Evolutionary conservation across 2,113 vertebrate genomes (phyloP).

Genomic region (Microcebus tavaratra): DNA sequence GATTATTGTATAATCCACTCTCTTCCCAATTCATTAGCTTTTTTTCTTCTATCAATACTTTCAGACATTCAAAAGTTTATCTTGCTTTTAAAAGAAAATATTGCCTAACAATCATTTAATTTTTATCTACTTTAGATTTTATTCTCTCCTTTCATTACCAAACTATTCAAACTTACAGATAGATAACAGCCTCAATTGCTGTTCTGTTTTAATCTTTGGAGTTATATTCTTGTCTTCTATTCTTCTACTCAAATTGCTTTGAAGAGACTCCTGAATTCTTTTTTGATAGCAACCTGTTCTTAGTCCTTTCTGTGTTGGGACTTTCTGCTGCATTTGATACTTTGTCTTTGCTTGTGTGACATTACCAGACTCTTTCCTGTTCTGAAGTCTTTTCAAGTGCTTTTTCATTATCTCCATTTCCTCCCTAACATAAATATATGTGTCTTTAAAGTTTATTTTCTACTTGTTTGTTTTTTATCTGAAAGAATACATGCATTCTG

Average conservation of each 20-base stretch:
- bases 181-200: background rate
- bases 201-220: background rate
- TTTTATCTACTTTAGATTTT: background rate
- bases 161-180: background rate
- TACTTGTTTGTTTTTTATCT: background rate
- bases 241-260: background rate
- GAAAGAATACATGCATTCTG: background rate
- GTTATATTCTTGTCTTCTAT: background rate
- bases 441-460: background rate
- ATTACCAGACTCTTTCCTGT: background rate
- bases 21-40: background rate
- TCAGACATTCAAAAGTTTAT: background rate
- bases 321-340: background rate
- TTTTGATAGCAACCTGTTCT: background rate
- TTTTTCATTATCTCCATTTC: background rate
- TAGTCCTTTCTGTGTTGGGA: background rate
- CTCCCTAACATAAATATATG: background rate
- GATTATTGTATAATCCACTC: background rate
- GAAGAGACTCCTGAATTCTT: background rate
- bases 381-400: background rate
- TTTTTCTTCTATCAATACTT: background rate
- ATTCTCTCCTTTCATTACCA: background rate
- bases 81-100: background rate
- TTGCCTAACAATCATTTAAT: background rate
- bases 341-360: slow-evolving; percentile 12